Evolutionary conservation across 2,797 vertebrate species (phyloP), one percentile per base, ranked within the genome.

Genomic region (Cryptoblepharus egeriae): DNA sequence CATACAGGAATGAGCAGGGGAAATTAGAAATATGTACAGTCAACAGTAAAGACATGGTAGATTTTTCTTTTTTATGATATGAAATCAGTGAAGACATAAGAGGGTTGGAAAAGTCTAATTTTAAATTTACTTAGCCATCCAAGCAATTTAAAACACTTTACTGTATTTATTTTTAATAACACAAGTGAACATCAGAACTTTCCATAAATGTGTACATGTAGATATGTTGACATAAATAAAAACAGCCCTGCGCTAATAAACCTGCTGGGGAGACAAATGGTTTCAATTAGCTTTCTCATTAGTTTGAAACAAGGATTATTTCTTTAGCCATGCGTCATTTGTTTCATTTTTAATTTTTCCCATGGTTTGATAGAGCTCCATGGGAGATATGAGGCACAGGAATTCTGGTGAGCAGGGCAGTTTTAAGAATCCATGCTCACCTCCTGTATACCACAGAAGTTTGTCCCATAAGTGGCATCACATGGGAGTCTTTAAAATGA

Each of bases 221-320:
- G 61, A 57, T 86, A 45, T 52, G 68, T 80, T 85, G 85, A 90
- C 42, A 75, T 69, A 89, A 90, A 88, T 85, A 90, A 72, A 77
- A 87, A 58, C 63, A 88, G 37, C 63, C 81, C 82, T 85, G 45
- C 77, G 77, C 86, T 91, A 90, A 92, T 87, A 90, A 87, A 87
- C 22, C 81, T 91, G 79, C 80, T 79, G 80, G 20, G 45, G 87
- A 94, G 91, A 94, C 74, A 91, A 93, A 95, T 89, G 78, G 63
- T 67, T 93, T 87, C 88, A 90, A 89, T 94, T 93, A 93, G 72
- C 58, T 85, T 93, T 90, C 82, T 88, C 88, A 88, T 93, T 95
- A 91, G 77, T 86, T 94, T 91, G 88, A 83, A 92, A 92, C 79
- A 77, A 89, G 81, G 65, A 82, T 93, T 88, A 89, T 87, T 94